Conservation (phyloP, 37 sponge, comb jelly and placozoan genomes). For the Eunapius fragilis region DNA sequence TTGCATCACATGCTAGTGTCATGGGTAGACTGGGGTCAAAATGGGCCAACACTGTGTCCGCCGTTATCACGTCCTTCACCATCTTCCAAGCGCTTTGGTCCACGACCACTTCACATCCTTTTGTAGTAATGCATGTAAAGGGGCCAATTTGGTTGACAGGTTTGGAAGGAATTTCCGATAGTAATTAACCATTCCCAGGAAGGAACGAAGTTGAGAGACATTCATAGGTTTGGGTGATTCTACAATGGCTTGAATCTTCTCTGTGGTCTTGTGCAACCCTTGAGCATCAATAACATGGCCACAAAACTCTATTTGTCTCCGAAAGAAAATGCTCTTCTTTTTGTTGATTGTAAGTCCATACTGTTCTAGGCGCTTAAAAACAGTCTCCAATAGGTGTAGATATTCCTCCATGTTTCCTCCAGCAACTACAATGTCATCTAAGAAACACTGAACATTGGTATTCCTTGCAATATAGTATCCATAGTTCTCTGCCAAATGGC, state of each 20-base stretch:
- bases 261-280: background rate
- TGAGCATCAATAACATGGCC: background rate
- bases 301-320: too few species aligned
- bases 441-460: too few species aligned
- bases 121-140: slow-evolving; percentile 1
- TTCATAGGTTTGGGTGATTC: too few species aligned
- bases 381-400: too few species aligned
- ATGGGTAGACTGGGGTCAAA: slow-evolving; percentile 36
- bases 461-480: too few species aligned
- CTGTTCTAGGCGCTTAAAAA: too few species aligned
- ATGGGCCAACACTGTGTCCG: slow-evolving; percentile 34
- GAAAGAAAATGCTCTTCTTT: background rate
- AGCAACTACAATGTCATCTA: too few species aligned
- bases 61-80: background rate
- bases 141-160: slow-evolving; percentile 1
- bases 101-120: slow-evolving; percentile 2
- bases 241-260: too few species aligned
- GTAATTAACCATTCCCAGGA: slow-evolving; percentile 12
- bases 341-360: background rate
- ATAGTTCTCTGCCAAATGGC: too few species aligned
- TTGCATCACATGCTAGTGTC: slow-evolving; percentile 44
- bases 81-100: background rate
- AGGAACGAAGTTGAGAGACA: too few species aligned
- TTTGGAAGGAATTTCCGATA: slow-evolving; percentile 10
- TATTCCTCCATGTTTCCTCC: too few species aligned